Percentiles rank a stretch among this genome's conserved stretches.
These are phyloP conservation scores for Danaus melanippus DNA, from an alignment of 1,140 invertebrate genomes.

Conservation along the genomic window DNA sequence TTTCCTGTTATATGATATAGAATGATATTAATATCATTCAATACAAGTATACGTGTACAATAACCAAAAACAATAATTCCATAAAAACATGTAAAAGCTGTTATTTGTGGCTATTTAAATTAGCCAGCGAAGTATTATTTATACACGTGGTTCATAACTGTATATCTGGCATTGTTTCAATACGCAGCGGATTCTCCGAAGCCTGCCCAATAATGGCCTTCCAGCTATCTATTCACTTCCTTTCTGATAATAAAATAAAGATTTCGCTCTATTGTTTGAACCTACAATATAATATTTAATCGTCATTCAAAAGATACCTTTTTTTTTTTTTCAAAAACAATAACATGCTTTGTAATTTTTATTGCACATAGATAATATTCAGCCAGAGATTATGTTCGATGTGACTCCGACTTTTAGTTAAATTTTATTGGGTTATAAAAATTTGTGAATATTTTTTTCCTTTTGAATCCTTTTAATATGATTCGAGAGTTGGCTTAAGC, in stretches of 20 bases:
- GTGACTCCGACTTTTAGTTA: conserved; percentile 8
- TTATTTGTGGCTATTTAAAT: conserved; percentile 7
- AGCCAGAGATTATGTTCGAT: conserved; percentile 26
- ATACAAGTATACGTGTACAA: not conserved
- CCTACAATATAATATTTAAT: conserved; percentile 58
- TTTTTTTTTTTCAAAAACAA: conserved; percentile 32
- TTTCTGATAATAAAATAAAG: conserved; percentile 58
- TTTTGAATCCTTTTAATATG: too few species aligned
- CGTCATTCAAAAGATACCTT: conserved; percentile 41
- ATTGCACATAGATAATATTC: conserved; percentile 42
- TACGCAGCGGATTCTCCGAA: conserved; percentile 43
- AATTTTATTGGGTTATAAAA: conserved; percentile 19
- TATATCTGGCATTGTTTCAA: conserved; percentile 41
- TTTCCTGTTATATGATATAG: conserved; percentile 27
- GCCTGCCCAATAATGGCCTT: conserved; percentile 34
- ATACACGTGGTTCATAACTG: conserved; percentile 40
- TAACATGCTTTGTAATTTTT: conserved; percentile 44
- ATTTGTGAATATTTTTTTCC: not conserved
- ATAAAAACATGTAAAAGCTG: not conserved
- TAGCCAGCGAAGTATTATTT: conserved; percentile 16
- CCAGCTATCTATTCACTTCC: conserved; percentile 59
- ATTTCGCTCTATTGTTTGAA: conserved; percentile 50
- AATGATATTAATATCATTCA: conserved; percentile 4
- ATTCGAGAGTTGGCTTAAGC: too few species aligned
- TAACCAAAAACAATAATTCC: not conserved